Evolutionary conservation across 1,140 invertebrate genomes (phyloP), one percentile per base, ranked within the genome.

Genomic region (Ceratoteleas bidentatus): DNA sequence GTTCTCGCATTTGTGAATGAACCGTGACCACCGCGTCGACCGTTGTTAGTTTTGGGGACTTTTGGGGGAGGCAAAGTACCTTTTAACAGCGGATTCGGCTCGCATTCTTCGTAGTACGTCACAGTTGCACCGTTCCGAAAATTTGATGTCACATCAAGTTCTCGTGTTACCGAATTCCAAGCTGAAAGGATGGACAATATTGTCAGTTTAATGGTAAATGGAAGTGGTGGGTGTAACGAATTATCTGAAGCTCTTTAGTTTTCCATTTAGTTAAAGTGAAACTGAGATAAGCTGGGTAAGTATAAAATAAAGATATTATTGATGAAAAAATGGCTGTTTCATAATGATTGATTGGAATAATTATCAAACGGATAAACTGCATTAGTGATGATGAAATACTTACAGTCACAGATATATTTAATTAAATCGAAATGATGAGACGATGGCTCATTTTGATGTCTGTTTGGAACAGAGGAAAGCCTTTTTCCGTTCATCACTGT

Each of bases 391-490:
- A 50, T 54, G 16, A 0, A 24, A 61, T 45, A 85, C 88, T 89
- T 85, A 92, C 91, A 92, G 49, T 92, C 92, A 85, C 86, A 91
- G 47, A 93, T 92, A 54, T 92, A 93, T 82, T 91, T 92, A 24
- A 93, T 93, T 70, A 93, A 86, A 69, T 93, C 92, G 82, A 92
- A 91, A 82, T 93, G 92, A 66, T 93, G 92, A 7, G 92, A 87
- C 56, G 88, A 84, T 32, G 88, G 85, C 72, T 91, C 88, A 69
- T 85, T 81, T 56, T 90, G 89, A 81, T 89, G 89, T 83, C 89
- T 87, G 24, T 81, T 82, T n/a, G 88, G 84, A 57, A 91, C 88
- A 2, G 87, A 85, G 0, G 88, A 86, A 57, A 85, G 85, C 80
- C 91, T 90, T 80, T 92, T 92, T 6, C 91, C 92, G 86, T 92